These are phyloP conservation scores for Scomber scombrus DNA, from an alignment of 2,113 vertebrate genomes.

Conservation along the genomic window DNA sequence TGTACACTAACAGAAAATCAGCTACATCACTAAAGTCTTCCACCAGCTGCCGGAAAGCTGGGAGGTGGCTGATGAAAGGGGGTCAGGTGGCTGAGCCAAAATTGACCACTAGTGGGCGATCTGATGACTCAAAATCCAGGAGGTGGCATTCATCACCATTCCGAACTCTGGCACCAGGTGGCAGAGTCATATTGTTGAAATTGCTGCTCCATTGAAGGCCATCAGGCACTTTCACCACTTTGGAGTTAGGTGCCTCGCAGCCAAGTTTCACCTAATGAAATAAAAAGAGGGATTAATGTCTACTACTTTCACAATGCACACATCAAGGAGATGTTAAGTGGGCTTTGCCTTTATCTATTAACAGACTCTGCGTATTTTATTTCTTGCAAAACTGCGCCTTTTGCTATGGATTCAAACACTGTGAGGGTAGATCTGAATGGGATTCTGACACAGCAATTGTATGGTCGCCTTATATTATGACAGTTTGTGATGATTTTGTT, in stretches of 20 bases:
- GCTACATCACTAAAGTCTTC: slow-evolving; percentile 95
- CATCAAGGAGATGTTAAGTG: not conserved
- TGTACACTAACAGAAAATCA: slow-evolving; percentile 97
- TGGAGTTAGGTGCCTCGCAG: slow-evolving; percentile 94
- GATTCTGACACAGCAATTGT: not conserved
- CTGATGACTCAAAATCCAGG: slow-evolving; percentile 92
- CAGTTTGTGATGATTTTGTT: too few relatives aligned
- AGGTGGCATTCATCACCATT: slow-evolving; percentile 86
- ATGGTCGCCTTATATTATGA: too few relatives aligned
- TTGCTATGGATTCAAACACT: too few relatives aligned
- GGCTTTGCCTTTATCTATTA: too few relatives aligned
- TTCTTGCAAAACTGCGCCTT: too few relatives aligned
- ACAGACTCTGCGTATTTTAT: too few relatives aligned
- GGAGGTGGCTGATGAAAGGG: slow-evolving; percentile 94
- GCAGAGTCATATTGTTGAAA: slow-evolving; percentile 65
- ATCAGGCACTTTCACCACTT: slow-evolving; percentile 89
- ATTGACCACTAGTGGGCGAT: slow-evolving; percentile 96
- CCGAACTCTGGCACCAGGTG: slow-evolving; percentile 2
- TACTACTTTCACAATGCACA: not conserved
- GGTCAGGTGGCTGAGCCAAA: slow-evolving; percentile 99
- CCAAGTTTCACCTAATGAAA: slow-evolving; percentile 92
- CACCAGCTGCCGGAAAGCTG: slow-evolving; percentile 93
- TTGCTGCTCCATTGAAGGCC: slow-evolving; percentile 36
- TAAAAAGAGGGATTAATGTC: slow-evolving; percentile 23
- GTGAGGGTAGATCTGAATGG: not conserved